Evolutionary conservation across 2,888 invertebrate species (phyloP), one percentile per base, ranked within the genome.

Genomic region (Hypomecis atomaria): DNA sequence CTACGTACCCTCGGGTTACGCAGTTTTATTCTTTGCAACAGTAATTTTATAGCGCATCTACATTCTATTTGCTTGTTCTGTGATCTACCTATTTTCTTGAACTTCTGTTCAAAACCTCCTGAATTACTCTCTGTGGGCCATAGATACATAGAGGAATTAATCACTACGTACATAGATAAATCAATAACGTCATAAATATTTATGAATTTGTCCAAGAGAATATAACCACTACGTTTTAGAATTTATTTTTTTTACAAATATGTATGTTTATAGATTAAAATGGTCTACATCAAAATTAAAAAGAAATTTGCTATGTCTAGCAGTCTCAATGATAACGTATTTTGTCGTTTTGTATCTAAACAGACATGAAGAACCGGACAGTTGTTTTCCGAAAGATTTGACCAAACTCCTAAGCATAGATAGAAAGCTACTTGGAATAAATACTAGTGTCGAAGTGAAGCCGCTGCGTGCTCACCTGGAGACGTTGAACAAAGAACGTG

Each of bases 401-500:
- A 63, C 43, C 5, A 69, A 62, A 60, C 75, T 74, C 58, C 33
- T 76, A 23, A 56, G 44, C 44, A 65, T 71, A 33, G 60, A 66
- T 6, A 65, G 71, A 37, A 45, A 57, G 6, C 0, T 5, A 4
- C 13, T 0, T 10, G 1, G 6, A 10, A 23, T 0, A 9, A n/a
- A 53, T n/a, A 8, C 34, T 7, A 36, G 11, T 33, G 0, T 4
- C 7, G 34, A 40, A 13, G 34, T 34, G 5, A 23, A 10, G 13
- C n/a, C 0, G 6, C 10, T 59, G 34, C 8, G 4, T n/a, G 53
- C n/a, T 4, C 67, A 62, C 8, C n/a, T 83, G 6, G 72, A 72
- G 9, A 58, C 66, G 38, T 34, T 74, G 6, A 83, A 85, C 65
- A 53, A 23, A 7, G 70, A 74, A 52, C 70, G 69, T 4, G 66